These are phyloP conservation scores for Drosophila macrospina DNA, from an alignment of 2,888 invertebrate genomes.

Conservation along the genomic window DNA sequence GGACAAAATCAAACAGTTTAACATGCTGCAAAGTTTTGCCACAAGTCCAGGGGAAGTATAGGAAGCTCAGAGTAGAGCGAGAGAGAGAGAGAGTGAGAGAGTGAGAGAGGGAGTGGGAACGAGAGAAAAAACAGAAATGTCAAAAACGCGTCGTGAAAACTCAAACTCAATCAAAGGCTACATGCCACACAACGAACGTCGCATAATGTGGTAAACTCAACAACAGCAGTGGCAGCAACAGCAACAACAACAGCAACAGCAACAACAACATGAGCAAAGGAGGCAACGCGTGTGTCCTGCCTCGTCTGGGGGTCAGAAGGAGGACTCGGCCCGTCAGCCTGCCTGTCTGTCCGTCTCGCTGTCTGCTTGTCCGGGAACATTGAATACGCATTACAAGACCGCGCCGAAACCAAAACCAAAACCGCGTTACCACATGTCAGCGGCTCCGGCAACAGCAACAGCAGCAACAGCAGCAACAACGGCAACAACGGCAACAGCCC, in stretches of 20 bases:
- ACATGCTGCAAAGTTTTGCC: slow-evolving; percentile 78
- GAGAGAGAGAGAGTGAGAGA: neutral
- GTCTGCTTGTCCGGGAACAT: slow-evolving; percentile 72
- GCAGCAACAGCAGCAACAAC: slow-evolving; percentile 33
- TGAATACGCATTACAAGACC: slow-evolving; percentile 82
- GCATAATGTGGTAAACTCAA: slow-evolving; percentile 72
- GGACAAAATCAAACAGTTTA: slow-evolving; percentile 79
- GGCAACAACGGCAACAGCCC: slow-evolving; percentile 41
- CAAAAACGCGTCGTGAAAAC: slow-evolving; percentile 71
- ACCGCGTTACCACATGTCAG: slow-evolving; percentile 82
- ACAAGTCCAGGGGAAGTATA: slow-evolving; percentile 32
- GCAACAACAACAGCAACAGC: slow-evolving; percentile 39
- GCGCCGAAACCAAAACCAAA: slow-evolving; percentile 74
- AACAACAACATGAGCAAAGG: slow-evolving; percentile 27
- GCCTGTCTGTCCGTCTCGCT: slow-evolving; percentile 35
- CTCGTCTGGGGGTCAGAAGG: slow-evolving; percentile 70
- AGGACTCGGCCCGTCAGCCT: slow-evolving; percentile 48
- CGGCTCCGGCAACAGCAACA: slow-evolving; percentile 48
- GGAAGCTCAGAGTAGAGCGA: slow-evolving; percentile 21
- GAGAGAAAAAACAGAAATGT: slow-evolving; percentile 57
- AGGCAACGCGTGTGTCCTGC: slow-evolving; percentile 74
- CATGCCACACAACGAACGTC: slow-evolving; percentile 58
- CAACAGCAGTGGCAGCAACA: slow-evolving; percentile 43
- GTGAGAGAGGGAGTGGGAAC: too few species aligned
- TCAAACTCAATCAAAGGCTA: slow-evolving; percentile 73